These are phyloP conservation scores for Psittacula echo DNA, from an alignment of 2,797 vertebrate genomes.

Conservation along the genomic window DNA sequence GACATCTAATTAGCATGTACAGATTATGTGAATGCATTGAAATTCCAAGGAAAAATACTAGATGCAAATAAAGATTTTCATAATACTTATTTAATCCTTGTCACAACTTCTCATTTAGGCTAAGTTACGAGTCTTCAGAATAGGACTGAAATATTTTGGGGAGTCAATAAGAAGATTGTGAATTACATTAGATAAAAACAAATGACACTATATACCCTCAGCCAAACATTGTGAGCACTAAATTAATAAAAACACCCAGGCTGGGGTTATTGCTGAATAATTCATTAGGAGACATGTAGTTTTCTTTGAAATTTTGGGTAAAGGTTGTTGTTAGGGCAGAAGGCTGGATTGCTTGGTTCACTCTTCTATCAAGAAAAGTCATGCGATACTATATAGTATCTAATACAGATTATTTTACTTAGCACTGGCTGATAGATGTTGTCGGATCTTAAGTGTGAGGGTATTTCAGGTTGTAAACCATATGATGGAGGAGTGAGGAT, in stretches of 20 bases:
- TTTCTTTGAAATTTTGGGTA: not conserved
- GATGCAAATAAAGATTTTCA: not conserved
- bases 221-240: not conserved
- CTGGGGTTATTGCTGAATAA: not conserved
- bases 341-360: not conserved
- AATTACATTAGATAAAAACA: not conserved
- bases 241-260: not conserved
- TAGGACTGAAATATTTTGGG: not conserved
- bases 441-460: not conserved
- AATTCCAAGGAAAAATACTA: not conserved
- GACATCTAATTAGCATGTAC: not conserved
- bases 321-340: not conserved
- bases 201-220: not conserved
- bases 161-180: not conserved
- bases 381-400: accelerated
- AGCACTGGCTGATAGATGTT: not conserved
- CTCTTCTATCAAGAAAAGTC: not conserved
- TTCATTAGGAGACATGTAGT: not conserved
- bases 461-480: not conserved
- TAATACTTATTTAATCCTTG: not conserved
- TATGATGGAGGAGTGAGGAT: not conserved
- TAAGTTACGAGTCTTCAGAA: not conserved
- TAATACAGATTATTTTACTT: not conserved
- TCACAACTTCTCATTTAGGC: not conserved
- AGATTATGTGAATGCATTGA: not conserved